A percentile compares a stretch with the other conserved stretches of the same genome.
Conservation (phyloP, 2,797 vertebrate genomes). For the Malacoraja senta region DNA sequence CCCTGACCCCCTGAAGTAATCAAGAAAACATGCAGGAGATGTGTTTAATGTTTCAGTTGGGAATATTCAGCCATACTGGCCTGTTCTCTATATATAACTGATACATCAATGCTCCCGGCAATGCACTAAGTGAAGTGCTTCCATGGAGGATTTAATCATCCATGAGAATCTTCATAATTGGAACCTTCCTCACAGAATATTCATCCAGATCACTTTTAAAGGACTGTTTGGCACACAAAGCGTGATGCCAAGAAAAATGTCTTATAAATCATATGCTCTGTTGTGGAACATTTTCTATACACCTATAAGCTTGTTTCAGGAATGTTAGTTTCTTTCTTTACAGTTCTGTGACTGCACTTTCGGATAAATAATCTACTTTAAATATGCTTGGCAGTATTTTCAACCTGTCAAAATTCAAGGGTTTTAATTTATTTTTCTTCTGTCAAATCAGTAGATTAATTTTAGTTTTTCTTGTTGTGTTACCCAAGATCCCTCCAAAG, state of each 20-base stretch:
- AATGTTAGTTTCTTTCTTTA: background rate
- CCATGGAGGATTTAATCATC: background rate
- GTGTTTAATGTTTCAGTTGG: background rate
- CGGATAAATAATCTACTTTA: background rate
- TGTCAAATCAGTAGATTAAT: background rate
- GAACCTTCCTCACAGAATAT: background rate
- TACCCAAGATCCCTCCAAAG: background rate
- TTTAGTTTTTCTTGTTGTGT: background rate
- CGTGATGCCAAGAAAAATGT: background rate
- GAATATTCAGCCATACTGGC: no score
- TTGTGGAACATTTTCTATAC: background rate
- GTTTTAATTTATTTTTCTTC: background rate
- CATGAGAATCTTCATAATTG: background rate
- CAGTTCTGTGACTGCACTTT: background rate
- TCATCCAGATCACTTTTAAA: background rate
- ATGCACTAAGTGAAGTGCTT: background rate
- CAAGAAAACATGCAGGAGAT: background rate
- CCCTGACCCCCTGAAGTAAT: slow-evolving; percentile 7
- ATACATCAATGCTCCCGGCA: background rate
- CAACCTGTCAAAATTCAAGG: background rate
- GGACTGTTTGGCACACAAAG: background rate
- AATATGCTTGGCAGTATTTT: background rate
- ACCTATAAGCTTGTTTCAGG: background rate
- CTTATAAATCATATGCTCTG: background rate
- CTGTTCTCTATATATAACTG: background rate